Conservation (phyloP, 2,888 invertebrate species). For the Colostygia pectinataria region DNA sequence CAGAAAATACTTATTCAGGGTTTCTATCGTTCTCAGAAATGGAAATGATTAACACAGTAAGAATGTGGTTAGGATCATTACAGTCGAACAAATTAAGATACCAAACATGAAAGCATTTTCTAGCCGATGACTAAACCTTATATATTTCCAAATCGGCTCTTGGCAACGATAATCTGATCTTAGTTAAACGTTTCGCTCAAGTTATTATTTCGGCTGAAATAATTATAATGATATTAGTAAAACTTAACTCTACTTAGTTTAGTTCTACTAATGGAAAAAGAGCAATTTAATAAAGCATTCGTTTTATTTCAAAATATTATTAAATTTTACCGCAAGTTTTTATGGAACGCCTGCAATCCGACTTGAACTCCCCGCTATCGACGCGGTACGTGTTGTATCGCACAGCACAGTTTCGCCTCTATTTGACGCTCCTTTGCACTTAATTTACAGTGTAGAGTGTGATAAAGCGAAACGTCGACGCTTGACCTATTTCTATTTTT, state of each 20-base stretch:
- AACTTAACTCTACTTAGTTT: too few relatives aligned
- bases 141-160: too few relatives aligned
- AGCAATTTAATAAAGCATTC: not conserved
- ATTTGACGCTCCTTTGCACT: conserved; percentile 7
- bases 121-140: too few relatives aligned
- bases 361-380: not conserved
- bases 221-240: too few relatives aligned
- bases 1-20: not conserved
- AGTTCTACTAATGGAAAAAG: too few relatives aligned
- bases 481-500: conserved; percentile 39
- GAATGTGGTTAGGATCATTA: conserved; percentile 15
- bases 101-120: conserved; percentile 2
- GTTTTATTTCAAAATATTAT: too few relatives aligned
- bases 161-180: too few relatives aligned
- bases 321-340: conserved; percentile 18
- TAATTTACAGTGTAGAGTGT: conserved; percentile 16
- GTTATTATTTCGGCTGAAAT: too few relatives aligned
- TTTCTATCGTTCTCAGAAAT: conserved; percentile 6
- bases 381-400: conserved; percentile 14
- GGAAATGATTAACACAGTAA: conserved; percentile 10
- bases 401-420: conserved; percentile 4
- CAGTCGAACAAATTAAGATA: conserved; percentile 22
- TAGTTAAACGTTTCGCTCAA: too few relatives aligned
- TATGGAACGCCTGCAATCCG: conserved; percentile 17
- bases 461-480: conserved; percentile 23